phyloP scores from a whole-genome alignment of 2,888 invertebrate genomes.

The Cantharis nigra region DNA sequence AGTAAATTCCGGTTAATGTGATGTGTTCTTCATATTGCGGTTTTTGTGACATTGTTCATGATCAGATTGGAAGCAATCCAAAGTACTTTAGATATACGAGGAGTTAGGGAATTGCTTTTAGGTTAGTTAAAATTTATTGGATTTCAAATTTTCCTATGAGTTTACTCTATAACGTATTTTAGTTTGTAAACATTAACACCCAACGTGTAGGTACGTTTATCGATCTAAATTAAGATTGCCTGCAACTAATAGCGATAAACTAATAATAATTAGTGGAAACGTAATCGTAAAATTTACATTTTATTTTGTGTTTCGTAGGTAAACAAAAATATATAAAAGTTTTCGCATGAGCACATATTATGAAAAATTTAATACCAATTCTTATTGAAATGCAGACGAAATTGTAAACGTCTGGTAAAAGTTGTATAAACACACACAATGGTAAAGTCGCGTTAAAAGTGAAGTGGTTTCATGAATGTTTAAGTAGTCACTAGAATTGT shows the following conservation, averaged over 20 bases:
- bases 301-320: too few species aligned
- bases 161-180: constrained; percentile 25
- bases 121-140: constrained; percentile 23
- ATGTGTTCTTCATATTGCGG: constrained; percentile 23
- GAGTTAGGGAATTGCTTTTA: constrained; percentile 25
- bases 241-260: not conserved
- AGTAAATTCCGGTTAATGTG: constrained; percentile 4
- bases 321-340: not conserved
- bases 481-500: not conserved
- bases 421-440: not conserved
- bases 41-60: constrained; percentile 9
- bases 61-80: constrained; percentile 23
- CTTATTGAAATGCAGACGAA: not conserved
- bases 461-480: constrained; percentile 1
- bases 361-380: not conserved
- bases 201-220: constrained; percentile 4
- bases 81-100: constrained; percentile 17
- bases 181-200: constrained; percentile 12
- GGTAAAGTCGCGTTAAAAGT: not conserved
- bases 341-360: not conserved
- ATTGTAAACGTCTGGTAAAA: not conserved
- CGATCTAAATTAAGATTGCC: constrained; percentile 17
- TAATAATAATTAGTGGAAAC: not conserved
- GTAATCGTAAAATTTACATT: not conserved
- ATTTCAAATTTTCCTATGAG: constrained; percentile 24